A percentile compares a stretch with the other conserved stretches of the same genome.
Conservation (phyloP, 1,140 invertebrate species). For the Camponotus vicinus region DNA sequence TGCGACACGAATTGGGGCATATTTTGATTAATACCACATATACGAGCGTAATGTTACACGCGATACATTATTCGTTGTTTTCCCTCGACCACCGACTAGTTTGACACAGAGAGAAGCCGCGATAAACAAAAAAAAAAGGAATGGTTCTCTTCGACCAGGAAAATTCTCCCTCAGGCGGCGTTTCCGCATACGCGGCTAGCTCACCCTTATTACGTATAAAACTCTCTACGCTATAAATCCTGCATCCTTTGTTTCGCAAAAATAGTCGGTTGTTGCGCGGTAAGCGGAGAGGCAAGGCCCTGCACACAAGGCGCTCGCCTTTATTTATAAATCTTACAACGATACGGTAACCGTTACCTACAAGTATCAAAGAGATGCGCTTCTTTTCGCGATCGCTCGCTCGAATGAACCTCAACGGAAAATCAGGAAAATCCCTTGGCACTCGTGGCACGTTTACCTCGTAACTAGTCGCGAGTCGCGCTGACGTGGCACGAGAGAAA, state of each 20-base stretch:
- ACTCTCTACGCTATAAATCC: slow-evolving; percentile 24
- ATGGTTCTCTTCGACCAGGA: not conserved
- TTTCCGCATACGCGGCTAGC: not conserved
- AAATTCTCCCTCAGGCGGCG: not conserved
- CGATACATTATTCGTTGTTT: not conserved
- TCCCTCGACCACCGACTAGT: not conserved
- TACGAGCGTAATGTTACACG: not conserved
- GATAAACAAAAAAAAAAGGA: slow-evolving; percentile 17
- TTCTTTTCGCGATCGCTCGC: slow-evolving; percentile 29
- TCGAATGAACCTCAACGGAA: slow-evolving; percentile 1
- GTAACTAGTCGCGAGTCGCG: slow-evolving; percentile 20
- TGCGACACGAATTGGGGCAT: not conserved
- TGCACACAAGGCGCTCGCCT: not conserved
- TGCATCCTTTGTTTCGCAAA: slow-evolving; percentile 39
- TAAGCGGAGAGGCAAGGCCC: not conserved
- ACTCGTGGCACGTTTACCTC: slow-evolving; percentile 38
- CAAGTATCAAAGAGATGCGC: slow-evolving; percentile 34
- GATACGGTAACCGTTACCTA: not conserved
- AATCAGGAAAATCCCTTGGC: slow-evolving; percentile 21
- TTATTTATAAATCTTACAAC: slow-evolving; percentile 40
- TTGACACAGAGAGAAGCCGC: not conserved
- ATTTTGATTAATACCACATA: slow-evolving; percentile 20
- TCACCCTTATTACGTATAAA: slow-evolving; percentile 34
- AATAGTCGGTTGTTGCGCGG: not conserved
- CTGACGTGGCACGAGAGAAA: not conserved